Evolutionary conservation across 2,797 vertebrate genomes (phyloP), one percentile per base, ranked within the genome.

Genomic region (Sebastes trivittatus): DNA sequence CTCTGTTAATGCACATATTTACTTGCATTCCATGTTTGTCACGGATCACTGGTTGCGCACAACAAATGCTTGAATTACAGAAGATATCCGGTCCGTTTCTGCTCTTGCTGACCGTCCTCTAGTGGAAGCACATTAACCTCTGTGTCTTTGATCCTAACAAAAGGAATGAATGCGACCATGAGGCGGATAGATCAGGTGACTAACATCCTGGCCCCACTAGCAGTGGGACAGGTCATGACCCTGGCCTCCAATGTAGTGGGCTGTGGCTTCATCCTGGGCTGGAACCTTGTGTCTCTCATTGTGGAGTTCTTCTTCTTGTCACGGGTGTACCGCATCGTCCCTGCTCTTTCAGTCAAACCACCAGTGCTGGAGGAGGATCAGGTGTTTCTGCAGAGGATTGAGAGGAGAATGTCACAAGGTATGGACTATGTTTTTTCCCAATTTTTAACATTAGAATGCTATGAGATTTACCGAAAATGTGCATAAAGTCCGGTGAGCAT

Each of bases 281-380:
- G 96, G 96, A 97, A 95, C 86, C 92, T 97, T 72, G 91, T 97
- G 87, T 96, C 94, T 75, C 93, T 97, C 86, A 94, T 96, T 77
- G 92, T 96, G 90, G 95, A 97, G 93, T 96, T 97, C 90, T 95
- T 96, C 91, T 96, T 97, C 93, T 89, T 97, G 80, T 96, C 95
- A 25, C 95, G 95, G 81, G 95, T 96, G 75, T 94, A 96, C 88
- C 92, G 94, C 76, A 95, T 96, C 52, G 95, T 97, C 66, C 94
- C 95, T 49, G 94, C 92, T 25, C 92, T 96, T 62, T 96, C 96
- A 61, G 74, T 95, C 82, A 94, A 97, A 91, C 88, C 94, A 36
- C 94, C 94, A 23, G 86, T 75, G 66, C 70, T 86, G 2, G 85
- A 90, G 77, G 85, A 62, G 59, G 87, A 93, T 67, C 80, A 90